These are phyloP conservation scores for Ceratitis capitata DNA, from an alignment of 1,140 invertebrate genomes.

Conservation along the genomic window DNA sequence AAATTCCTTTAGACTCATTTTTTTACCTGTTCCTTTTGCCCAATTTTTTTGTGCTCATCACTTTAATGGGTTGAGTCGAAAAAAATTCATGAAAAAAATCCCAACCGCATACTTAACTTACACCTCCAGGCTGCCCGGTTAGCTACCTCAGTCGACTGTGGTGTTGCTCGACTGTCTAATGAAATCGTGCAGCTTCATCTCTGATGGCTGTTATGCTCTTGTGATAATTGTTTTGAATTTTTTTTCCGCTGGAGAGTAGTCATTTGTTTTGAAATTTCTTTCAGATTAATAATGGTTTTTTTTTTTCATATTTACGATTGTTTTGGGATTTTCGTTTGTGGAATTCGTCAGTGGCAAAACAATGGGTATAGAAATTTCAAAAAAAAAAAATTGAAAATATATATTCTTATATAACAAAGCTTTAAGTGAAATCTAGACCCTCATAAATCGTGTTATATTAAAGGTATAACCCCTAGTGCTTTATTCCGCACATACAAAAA, in stretches of 20 bases:
- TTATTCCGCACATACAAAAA: neutral
- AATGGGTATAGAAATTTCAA: neutral
- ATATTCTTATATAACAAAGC: neutral
- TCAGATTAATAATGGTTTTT: neutral
- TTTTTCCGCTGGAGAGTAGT: constrained; percentile 16
- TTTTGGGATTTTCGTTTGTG: neutral
- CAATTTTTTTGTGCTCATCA: neutral
- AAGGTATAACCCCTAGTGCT: neutral
- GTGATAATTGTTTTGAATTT: constrained; percentile 6
- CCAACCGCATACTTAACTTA: neutral
- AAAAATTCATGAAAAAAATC: neutral
- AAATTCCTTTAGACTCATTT: neutral
- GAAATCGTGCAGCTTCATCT: neutral
- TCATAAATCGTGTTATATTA: neutral
- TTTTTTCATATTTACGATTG: neutral
- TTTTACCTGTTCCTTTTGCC: neutral
- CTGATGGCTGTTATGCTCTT: neutral
- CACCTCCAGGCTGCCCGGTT: neutral
- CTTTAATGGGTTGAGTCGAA: neutral
- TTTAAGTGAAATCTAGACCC: neutral
- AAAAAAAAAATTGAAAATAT: neutral
- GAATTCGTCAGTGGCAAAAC: neutral
- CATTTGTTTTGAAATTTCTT: constrained; percentile 14
- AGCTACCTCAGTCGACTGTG: neutral
- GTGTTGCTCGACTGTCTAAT: neutral